These are phyloP conservation scores for Caenorhabditis zanzibari DNA, from an alignment of 2,888 invertebrate genomes.

Conservation along the genomic window DNA sequence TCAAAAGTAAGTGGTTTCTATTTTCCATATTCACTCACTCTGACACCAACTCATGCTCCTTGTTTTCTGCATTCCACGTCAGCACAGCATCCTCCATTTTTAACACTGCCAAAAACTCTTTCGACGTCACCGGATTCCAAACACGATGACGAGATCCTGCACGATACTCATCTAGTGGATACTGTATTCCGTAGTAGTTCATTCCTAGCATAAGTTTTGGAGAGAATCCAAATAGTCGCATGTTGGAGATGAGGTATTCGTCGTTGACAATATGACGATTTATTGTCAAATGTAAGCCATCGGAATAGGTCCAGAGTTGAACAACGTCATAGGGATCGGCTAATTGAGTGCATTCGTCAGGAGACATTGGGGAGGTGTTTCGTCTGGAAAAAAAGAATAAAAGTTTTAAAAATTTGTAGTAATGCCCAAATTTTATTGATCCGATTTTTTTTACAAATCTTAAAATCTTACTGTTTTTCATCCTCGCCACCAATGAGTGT, in stretches of 20 bases:
- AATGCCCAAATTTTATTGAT: no score
- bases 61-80: conserved; percentile 1
- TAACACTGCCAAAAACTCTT: conserved; percentile 16
- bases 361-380: not conserved
- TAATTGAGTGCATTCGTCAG: not conserved
- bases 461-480: conserved; percentile 1
- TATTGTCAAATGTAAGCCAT: not conserved
- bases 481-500: not conserved
- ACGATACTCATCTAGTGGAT: conserved; percentile 11
- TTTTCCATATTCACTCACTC: conserved; percentile 9
- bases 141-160: not conserved
- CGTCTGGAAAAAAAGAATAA: not conserved
- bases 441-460: no score
- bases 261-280: not conserved
- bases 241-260: not conserved
- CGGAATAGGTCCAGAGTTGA: conserved; percentile 27
- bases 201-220: conserved; percentile 71
- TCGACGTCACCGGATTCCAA: not conserved
- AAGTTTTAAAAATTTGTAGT: no score
- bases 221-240: conserved; percentile 6
- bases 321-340: not conserved
- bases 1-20: not conserved
- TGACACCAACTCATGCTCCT: conserved; percentile 26
- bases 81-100: not conserved
- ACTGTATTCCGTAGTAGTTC: conserved; percentile 71